These are phyloP conservation scores for Alsophila aescularia DNA, from an alignment of 2,888 invertebrate genomes.

Conservation along the genomic window DNA sequence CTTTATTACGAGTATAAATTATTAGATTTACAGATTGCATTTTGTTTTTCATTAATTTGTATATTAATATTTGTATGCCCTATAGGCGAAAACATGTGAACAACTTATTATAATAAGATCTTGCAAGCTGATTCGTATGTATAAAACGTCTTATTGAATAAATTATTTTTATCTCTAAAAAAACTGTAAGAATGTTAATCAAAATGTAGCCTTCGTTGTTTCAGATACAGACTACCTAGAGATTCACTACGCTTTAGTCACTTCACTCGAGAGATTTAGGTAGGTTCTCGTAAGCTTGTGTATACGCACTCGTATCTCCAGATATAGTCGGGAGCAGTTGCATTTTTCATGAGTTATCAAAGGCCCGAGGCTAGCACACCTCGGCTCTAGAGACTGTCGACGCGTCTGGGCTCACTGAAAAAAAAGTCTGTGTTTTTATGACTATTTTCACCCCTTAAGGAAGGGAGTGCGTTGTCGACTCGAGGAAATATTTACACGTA, in stretches of 20 bases:
- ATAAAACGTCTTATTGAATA: too few species aligned
- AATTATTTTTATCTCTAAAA: too few species aligned
- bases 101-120: too few species aligned
- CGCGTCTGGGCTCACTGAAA: constrained; percentile 48
- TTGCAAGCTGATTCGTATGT: too few species aligned
- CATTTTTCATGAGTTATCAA: constrained; percentile 78
- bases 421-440: constrained; percentile 61
- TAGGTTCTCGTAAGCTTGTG: constrained; percentile 7
- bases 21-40: too few species aligned
- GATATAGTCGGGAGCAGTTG: constrained; percentile 60
- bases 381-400: constrained; percentile 41
- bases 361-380: constrained; percentile 57
- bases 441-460: constrained; percentile 59
- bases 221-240: too few species aligned
- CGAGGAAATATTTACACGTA: constrained; percentile 58
- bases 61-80: too few species aligned
- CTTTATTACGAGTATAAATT: too few species aligned
- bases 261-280: constrained; percentile 7
- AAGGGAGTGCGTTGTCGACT: constrained; percentile 50
- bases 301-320: constrained; percentile 25
- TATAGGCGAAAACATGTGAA: too few species aligned
- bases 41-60: too few species aligned
- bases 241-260: not conserved
- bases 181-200: not conserved
- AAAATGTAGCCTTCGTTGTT: not conserved